Evolutionary conservation across 53 echinoderm and acorn worm species (phyloP).

Genomic region (Holothuria leucospilota): DNA sequence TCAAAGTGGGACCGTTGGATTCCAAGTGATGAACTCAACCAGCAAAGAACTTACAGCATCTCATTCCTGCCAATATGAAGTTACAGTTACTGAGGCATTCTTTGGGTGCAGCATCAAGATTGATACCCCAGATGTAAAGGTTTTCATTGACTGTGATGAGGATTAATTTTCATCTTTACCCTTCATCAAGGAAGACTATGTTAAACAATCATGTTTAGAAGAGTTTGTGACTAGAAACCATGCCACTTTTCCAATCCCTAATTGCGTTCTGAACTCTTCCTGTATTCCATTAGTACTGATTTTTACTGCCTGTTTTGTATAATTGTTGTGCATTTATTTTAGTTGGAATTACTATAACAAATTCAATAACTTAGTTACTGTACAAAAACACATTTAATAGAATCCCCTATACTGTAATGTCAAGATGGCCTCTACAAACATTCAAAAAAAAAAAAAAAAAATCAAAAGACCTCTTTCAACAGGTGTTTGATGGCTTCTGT

Average conservation of each 20-base stretch:
- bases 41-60: neutral
- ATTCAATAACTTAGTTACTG: neutral
- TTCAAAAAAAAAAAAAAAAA: neutral
- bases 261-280: neutral
- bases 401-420: neutral
- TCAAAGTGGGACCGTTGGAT: constrained; percentile 2
- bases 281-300: neutral
- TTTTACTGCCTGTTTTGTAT: too few species aligned
- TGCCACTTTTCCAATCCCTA: too few species aligned
- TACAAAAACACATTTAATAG: neutral
- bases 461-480: neutral
- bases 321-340: too few species aligned
- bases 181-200: too few species aligned
- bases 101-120: neutral
- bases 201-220: neutral
- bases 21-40: neutral
- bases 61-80: too few species aligned
- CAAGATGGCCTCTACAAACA: neutral
- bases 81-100: too few species aligned
- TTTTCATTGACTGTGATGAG: constrained; percentile 3
- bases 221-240: too few species aligned
- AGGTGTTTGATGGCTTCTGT: neutral
- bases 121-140: neutral
- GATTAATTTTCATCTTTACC: neutral
- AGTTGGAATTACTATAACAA: too few species aligned